phyloP scores from a whole-genome alignment of 1,140 invertebrate species.

The Micrasema minimum region DNA sequence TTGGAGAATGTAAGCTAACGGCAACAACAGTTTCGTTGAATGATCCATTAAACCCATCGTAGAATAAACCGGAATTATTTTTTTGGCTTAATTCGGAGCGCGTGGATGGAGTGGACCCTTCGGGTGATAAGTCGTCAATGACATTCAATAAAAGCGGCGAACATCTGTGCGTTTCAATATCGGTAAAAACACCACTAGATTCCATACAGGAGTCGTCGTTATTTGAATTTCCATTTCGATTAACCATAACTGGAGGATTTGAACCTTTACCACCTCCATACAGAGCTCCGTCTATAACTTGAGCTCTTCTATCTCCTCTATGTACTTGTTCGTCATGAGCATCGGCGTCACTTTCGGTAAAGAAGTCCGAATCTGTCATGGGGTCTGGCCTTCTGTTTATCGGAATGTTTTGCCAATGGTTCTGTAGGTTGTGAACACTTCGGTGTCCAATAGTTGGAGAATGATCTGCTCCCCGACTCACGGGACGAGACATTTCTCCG shows the following conservation, averaged over 20 bases:
- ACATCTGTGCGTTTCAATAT: conserved; percentile 76
- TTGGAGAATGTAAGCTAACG: conserved; percentile 8
- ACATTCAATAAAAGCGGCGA: conserved; percentile 65
- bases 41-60: conserved; percentile 44
- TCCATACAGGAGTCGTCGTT: conserved; percentile 79
- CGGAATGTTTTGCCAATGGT: conserved; percentile 67
- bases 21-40: conserved; percentile 44
- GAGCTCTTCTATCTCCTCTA: conserved; percentile 75
- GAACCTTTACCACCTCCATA: conserved; percentile 74
- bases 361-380: conserved; percentile 91
- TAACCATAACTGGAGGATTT: conserved; percentile 64
- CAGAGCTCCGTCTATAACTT: conserved; percentile 85
- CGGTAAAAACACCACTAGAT: conserved; percentile 86
- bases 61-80: conserved; percentile 47
- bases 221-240: conserved; percentile 59
- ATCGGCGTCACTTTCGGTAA: conserved; percentile 87
- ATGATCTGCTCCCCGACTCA: conserved; percentile 79
- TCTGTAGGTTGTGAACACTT: conserved; percentile 62
- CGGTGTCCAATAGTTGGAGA: conserved; percentile 65
- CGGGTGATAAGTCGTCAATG: conserved; percentile 69
- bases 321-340: conserved; percentile 77
- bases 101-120: conserved; percentile 66
- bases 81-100: conserved; percentile 58
- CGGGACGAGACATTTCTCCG: conserved; percentile 83
- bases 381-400: conserved; percentile 75